phyloP scores from a whole-genome alignment of 2,797 vertebrate genomes.

The Cetoscarus ocellatus region DNA sequence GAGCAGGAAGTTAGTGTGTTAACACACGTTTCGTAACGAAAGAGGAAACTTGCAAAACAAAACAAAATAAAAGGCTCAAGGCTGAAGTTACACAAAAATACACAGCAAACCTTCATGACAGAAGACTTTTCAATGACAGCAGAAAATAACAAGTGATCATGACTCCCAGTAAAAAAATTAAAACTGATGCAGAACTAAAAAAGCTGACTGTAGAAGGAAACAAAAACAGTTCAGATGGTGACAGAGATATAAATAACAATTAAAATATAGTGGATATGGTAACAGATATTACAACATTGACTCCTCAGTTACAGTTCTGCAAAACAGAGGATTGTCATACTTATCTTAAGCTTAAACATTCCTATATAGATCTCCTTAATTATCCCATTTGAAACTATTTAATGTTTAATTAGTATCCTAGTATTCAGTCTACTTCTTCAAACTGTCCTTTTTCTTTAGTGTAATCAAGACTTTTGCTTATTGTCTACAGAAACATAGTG shows the following conservation, averaged over 20 bases:
- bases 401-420: constrained; percentile 20
- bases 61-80: constrained; percentile 47
- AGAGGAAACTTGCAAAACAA: constrained; percentile 52
- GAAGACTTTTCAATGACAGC: constrained; percentile 20
- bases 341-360: constrained; percentile 59
- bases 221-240: constrained; percentile 34
- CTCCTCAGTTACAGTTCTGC: constrained; percentile 54
- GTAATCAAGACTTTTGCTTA: constrained; percentile 53
- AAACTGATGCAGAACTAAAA: constrained; percentile 41
- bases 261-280: constrained; percentile 57
- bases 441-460: constrained; percentile 65
- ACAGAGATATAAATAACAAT: constrained; percentile 78
- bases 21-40: constrained; percentile 51
- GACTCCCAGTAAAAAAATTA: constrained; percentile 16
- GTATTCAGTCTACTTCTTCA: constrained; percentile 37
- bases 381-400: constrained; percentile 33
- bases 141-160: constrained; percentile 19
- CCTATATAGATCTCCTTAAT: constrained; percentile 38
- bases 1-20: constrained; percentile 63
- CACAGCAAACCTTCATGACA: constrained; percentile 47
- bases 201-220: constrained; percentile 11
- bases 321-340: constrained; percentile 73
- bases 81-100: constrained; percentile 34
- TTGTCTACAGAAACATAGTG: constrained; percentile 51
- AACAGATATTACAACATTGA: constrained; percentile 44